Conservation (phyloP, 2,797 vertebrate species). For the Acropternis orthonyx region DNA sequence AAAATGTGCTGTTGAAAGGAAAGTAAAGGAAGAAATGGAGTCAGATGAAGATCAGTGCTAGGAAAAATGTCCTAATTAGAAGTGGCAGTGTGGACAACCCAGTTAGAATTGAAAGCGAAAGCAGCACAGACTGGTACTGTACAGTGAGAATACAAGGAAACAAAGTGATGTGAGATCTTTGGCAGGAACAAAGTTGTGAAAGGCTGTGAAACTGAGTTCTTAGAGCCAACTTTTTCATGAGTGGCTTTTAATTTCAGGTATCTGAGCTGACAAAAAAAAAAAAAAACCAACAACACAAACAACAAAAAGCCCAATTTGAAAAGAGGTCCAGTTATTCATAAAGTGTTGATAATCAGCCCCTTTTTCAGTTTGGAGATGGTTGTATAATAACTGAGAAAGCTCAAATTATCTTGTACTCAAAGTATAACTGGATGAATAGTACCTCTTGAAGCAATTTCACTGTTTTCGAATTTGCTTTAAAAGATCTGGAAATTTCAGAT, state of each 20-base stretch:
- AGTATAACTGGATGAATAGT: neutral
- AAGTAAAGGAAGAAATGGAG: neutral
- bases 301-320: neutral
- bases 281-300: neutral
- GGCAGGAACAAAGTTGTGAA: neutral
- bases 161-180: neutral
- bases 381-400: neutral
- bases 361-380: neutral
- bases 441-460: neutral
- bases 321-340: neutral
- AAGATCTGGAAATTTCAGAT: neutral
- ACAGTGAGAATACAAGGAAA: neutral
- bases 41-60: neutral
- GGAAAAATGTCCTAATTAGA: neutral
- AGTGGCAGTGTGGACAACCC: neutral
- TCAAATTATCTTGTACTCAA: neutral
- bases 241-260: slow-evolving; percentile 19
- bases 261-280: neutral
- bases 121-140: neutral
- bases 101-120: neutral
- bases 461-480: neutral
- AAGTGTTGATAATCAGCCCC: neutral
- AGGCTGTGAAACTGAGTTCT: neutral
- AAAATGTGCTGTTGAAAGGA: neutral
- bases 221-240: neutral